Percentiles rank a stretch among this genome's conserved stretches.
Evolutionary conservation across 2,888 invertebrate genomes (phyloP).

Genomic region (Hydrotaea diabolus): DNA sequence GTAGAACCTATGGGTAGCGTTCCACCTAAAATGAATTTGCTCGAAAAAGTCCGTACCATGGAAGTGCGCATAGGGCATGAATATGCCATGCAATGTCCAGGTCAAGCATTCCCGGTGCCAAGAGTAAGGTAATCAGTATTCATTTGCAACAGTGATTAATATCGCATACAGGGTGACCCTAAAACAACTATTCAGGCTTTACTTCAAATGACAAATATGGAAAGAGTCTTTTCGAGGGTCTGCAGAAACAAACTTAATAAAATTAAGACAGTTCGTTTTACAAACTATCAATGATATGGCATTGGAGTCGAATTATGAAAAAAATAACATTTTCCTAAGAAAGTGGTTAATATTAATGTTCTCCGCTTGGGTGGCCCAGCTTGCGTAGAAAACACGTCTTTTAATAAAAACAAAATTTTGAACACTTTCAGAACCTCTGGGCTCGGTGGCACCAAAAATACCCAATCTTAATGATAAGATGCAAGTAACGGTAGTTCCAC

Average conservation of each 20-base stretch:
- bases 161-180: constrained; percentile 85
- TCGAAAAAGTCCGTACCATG: constrained; percentile 84
- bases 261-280: too few relatives aligned
- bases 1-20: constrained; percentile 83
- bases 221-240: neutral
- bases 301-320: too few relatives aligned
- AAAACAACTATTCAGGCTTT: constrained; percentile 96
- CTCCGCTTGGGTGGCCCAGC: too few relatives aligned
- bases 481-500: constrained; percentile 79
- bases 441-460: constrained; percentile 84
- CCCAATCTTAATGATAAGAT: constrained; percentile 82
- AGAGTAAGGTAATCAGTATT: constrained; percentile 74
- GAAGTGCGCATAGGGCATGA: constrained; percentile 80
- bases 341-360: too few relatives aligned
- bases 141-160: too few relatives aligned
- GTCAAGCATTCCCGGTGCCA: constrained; percentile 88
- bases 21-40: constrained; percentile 85
- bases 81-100: constrained; percentile 87
- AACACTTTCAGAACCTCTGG: constrained; percentile 79
- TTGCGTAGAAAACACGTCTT: too few relatives aligned
- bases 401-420: too few relatives aligned
- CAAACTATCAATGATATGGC: too few relatives aligned
- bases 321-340: too few relatives aligned
- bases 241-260: too few relatives aligned
- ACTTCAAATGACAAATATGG: neutral